Evolutionary conservation across 2,113 vertebrate genomes (phyloP), one percentile per base, ranked within the genome.

Genomic region (Erpornis zantholeuca): DNA sequence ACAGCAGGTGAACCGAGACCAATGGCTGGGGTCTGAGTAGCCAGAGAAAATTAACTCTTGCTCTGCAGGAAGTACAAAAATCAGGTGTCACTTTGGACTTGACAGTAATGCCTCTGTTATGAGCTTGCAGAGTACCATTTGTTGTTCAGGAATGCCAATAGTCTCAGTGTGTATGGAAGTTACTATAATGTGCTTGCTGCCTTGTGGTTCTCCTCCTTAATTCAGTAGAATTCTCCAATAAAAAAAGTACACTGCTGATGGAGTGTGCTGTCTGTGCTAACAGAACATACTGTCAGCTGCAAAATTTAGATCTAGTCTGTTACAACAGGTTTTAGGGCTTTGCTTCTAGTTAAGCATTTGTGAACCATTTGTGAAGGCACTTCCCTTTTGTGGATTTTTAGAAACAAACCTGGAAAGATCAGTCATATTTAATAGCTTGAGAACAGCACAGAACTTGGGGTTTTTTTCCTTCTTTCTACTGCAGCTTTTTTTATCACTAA

Each of bases 31-130:
- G 40, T 72, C 64, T 61, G 29, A 82, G 50, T 22, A 38, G 45
- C 12, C 45, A 42, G 22, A 28, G 45, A 82, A 65, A 69, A 93
- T 94, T 91, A 95, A 95, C 87, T 77, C 86, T 85, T 94, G 16
- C 15, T 59, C 24, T 72, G 38, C 47, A 82, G 31, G 18, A 29
- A 59, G 54, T 29, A 80, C 65, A 87, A 69, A 54, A 76, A 59
- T 5, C 10, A 12, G 15, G 6, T 64, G 17, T 52, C 5, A 9
- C 40, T 61, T 77, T 53, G 31, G n/a, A 66, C 7, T 12, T 63
- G 38, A 28, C 19, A 54, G 75, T 21, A 29, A 77, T 24, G 21
- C 13, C 18, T 73, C 8, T 25, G 49, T 86, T 42, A 38, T 40
- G 35, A 52, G 33, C 52, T 65, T 68, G 44, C 44, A 78, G 64